These are phyloP conservation scores for Mugil cephalus DNA, from an alignment of 2,113 vertebrate species.

Conservation along the genomic window DNA sequence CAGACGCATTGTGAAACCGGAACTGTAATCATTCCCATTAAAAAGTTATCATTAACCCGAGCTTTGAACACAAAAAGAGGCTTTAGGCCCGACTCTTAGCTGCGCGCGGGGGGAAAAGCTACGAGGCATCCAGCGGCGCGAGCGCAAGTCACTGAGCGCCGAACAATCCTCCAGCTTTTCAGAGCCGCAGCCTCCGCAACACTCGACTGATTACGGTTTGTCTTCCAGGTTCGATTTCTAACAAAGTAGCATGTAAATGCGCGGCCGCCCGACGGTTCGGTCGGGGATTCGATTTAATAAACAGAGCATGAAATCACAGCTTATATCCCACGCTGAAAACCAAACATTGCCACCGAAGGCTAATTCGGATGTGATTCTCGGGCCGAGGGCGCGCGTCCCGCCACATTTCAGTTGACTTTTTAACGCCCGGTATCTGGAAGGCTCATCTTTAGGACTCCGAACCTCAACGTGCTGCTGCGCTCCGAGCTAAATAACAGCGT, in stretches of 20 bases:
- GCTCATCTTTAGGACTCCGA: no score
- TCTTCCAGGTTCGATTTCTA: slow-evolving; percentile 54
- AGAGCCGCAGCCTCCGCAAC: slow-evolving; percentile 31
- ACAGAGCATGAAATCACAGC: slow-evolving; percentile 30
- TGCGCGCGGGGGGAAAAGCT: slow-evolving; percentile 10
- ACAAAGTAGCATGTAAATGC: slow-evolving; percentile 45
- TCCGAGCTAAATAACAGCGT: neutral
- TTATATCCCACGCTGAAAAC: slow-evolving; percentile 14
- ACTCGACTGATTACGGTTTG: slow-evolving; percentile 47
- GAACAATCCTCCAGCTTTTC: slow-evolving; percentile 17
- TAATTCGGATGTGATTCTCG: slow-evolving; percentile 19
- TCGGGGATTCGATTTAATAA: slow-evolving; percentile 21
- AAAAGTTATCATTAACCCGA: slow-evolving; percentile 6
- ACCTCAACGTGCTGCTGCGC: no score
- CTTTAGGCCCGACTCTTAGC: neutral
- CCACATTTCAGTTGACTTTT: neutral
- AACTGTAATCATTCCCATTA: neutral
- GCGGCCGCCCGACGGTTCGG: slow-evolving; percentile 8
- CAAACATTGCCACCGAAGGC: slow-evolving; percentile 18
- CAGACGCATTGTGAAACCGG: neutral
- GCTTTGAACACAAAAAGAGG: slow-evolving; percentile 2
- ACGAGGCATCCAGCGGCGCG: slow-evolving; percentile 5
- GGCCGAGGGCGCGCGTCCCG: neutral
- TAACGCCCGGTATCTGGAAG: no score
- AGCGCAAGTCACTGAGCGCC: neutral